Evolutionary conservation across 2,113 vertebrate species (phyloP).

Genomic region (Dasyurus viverrinus): DNA sequence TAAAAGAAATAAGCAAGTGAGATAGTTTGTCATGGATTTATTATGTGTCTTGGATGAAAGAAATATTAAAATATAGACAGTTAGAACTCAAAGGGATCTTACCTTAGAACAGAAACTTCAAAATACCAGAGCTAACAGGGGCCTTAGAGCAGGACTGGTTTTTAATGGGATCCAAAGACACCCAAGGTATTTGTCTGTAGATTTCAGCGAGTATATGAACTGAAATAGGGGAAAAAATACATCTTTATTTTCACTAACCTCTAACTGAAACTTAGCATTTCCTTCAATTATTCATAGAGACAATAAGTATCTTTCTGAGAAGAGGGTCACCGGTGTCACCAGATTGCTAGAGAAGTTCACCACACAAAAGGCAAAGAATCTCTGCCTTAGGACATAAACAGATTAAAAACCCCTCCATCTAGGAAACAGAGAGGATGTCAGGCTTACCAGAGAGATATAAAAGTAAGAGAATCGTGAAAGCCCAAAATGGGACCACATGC

Average conservation of each 20-base stretch:
- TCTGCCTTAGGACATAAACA: background rate
- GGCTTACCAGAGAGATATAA: background rate
- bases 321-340: background rate
- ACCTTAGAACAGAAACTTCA: background rate
- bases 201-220: background rate
- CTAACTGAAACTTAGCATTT: background rate
- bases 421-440: background rate
- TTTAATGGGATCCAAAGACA: background rate
- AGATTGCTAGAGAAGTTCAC: background rate
- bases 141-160: background rate
- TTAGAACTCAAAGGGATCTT: background rate
- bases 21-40: background rate
- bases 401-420: background rate
- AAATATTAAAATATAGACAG: background rate
- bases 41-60: background rate
- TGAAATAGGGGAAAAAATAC: background rate
- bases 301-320: background rate
- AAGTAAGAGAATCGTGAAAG: background rate
- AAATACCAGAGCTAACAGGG: background rate
- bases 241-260: background rate
- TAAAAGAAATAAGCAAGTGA: background rate
- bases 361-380: background rate
- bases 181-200: background rate
- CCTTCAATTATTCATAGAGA: background rate
- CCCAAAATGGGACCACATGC: background rate